Conservation (phyloP, 2,797 vertebrate genomes). For the Hippoglossus hippoglossus region DNA sequence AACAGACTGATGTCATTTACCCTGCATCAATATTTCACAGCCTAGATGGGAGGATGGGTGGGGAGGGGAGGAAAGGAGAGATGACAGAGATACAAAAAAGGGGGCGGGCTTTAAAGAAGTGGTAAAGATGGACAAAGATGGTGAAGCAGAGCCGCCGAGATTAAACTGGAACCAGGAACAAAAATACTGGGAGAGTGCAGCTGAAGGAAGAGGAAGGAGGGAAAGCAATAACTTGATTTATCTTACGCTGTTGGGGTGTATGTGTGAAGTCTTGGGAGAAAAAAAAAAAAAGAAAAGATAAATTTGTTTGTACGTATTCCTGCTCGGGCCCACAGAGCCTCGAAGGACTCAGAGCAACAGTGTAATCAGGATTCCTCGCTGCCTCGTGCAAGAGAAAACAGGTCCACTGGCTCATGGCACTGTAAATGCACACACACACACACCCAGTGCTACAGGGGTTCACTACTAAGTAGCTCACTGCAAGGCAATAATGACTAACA, state of each 20-base stretch:
- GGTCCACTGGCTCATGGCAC: constrained; percentile 24
- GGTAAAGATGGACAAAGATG: constrained; percentile 30
- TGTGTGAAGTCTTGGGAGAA: constrained; percentile 15
- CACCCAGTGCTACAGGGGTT: constrained; percentile 31
- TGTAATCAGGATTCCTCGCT: constrained; percentile 13
- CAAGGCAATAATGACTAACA: constrained; percentile 48
- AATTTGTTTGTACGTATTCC: constrained; percentile 37
- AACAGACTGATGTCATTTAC: constrained; percentile 76
- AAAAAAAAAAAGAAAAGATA: constrained; percentile 4
- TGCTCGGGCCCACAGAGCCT: constrained; percentile 1
- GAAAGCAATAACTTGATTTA: constrained; percentile 46
- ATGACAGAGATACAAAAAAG: constrained; percentile 28
- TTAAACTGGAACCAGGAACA: constrained; percentile 33
- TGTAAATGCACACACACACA: constrained; percentile 11
- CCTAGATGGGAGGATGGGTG: constrained; percentile 24
- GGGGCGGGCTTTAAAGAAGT: constrained; percentile 34
- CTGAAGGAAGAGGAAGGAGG: neutral
- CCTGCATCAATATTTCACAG: constrained; percentile 78
- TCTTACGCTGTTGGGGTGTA: constrained; percentile 20
- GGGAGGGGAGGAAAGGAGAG: neutral
- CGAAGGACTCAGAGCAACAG: neutral
- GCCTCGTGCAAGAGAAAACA: constrained; percentile 28
- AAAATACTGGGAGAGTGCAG: constrained; percentile 19
- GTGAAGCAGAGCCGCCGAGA: constrained; percentile 19
- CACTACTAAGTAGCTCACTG: constrained; percentile 59